A percentile compares a stretch with the other conserved stretches of the same genome.
Conservation (phyloP, 2,888 invertebrate genomes). For the Ferdinandea cuprea region DNA sequence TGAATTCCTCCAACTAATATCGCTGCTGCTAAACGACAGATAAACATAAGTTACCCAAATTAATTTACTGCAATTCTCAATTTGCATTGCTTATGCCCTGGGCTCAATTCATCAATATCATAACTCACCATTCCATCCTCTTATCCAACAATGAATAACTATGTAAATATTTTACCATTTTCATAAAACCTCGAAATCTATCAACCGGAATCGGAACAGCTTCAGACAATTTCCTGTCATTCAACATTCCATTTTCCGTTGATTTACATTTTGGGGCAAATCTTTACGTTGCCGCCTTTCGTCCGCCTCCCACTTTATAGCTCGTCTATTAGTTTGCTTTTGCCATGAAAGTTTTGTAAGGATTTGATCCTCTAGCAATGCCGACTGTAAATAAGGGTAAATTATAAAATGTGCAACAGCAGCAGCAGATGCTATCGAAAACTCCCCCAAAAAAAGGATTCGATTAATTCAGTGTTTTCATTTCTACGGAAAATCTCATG, state of each 20-base stretch:
- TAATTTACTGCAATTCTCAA: background rate
- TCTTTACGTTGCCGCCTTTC: background rate
- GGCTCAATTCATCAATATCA: constrained; percentile 10
- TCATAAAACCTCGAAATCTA: constrained; percentile 40
- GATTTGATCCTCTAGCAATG: background rate
- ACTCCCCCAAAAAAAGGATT: constrained; percentile 5
- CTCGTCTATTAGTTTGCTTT: background rate
- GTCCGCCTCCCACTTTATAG: background rate
- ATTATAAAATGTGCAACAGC: constrained; percentile 1
- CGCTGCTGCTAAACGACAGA: too few relatives aligned
- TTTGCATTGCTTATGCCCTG: background rate
- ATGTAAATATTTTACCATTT: constrained; percentile 47
- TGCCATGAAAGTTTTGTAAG: background rate
- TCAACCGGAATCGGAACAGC: constrained; percentile 61
- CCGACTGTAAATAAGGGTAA: background rate
- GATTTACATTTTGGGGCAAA: constrained; percentile 11
- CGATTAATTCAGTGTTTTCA: constrained; percentile 28
- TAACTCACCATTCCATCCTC: background rate
- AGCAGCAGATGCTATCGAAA: constrained; percentile 8
- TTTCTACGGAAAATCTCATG: background rate
- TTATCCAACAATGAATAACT: constrained; percentile 1
- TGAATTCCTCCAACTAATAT: too few relatives aligned
- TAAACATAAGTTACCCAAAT: too few relatives aligned
- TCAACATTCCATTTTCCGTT: constrained; percentile 28
- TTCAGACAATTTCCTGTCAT: constrained; percentile 62